phyloP scores from a whole-genome alignment of 1,140 invertebrate genomes.

The Drosophila busckii region DNA sequence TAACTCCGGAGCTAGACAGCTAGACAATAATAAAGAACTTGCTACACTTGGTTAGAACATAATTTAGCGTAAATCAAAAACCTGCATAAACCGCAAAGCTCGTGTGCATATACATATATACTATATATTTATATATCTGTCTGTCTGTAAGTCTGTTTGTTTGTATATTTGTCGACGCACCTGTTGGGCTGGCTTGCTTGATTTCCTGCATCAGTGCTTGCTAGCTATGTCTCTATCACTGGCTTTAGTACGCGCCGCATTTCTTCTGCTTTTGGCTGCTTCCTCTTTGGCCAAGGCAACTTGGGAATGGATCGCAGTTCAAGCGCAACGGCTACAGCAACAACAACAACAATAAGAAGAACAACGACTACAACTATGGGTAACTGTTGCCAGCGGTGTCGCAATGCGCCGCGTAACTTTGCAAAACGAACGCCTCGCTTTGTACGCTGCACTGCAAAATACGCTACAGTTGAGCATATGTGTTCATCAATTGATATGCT shows the following conservation, averaged over 20 bases:
- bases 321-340: conserved; percentile 20
- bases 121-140: not conserved
- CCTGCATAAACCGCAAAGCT: no score
- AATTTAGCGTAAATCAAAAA: conserved; percentile 51
- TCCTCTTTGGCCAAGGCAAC: no score
- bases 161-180: conserved; percentile 13
- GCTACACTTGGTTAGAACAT: conserved; percentile 14
- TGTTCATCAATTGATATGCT: no score
- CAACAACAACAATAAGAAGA: conserved; percentile 10
- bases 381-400: conserved; percentile 32
- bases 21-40: no score
- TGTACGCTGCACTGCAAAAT: conserved; percentile 12
- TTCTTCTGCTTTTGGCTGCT: no score
- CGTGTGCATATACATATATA: no score
- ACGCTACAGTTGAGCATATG: no score
- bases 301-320: not conserved
- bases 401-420: conserved; percentile 54
- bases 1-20: no score
- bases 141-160: not conserved
- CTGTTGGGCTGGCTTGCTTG: conserved; percentile 19
- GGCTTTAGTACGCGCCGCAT: conserved; percentile 26
- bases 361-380: conserved; percentile 15
- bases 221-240: conserved; percentile 41
- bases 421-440: conserved; percentile 21
- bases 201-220: conserved; percentile 26